A percentile compares a stretch with the other conserved stretches of the same genome.
These are phyloP conservation scores for Paragorgia papillata DNA, from an alignment of 92 coral and sea anemone species.

Conservation along the genomic window DNA sequence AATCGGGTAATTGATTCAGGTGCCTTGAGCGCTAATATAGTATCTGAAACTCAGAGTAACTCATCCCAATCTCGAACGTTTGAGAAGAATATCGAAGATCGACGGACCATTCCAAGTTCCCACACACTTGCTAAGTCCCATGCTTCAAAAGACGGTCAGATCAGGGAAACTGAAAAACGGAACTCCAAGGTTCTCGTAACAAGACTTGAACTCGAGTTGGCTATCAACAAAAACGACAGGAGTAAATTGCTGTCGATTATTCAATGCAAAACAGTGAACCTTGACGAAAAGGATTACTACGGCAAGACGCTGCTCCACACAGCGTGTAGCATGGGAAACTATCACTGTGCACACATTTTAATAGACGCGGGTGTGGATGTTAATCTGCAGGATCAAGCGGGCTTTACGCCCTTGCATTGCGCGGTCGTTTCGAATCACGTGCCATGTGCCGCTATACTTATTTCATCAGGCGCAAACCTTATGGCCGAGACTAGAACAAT, in stretches of 20 bases:
- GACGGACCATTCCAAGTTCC: too few relatives aligned
- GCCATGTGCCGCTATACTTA: constrained; percentile 70
- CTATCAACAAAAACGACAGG: constrained; percentile 20
- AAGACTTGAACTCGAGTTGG: constrained; percentile 24
- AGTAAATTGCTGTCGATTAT: background rate
- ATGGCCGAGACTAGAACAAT: constrained; percentile 61
- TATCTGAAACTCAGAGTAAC: too few relatives aligned
- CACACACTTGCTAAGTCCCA: background rate
- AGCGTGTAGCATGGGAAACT: constrained; percentile 88
- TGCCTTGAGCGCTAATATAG: too few relatives aligned
- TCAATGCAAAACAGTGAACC: constrained; percentile 66
- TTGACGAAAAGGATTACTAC: constrained; percentile 72
- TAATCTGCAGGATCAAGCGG: constrained; percentile 55
- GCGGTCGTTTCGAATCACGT: constrained; percentile 85
- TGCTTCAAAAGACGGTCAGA: background rate
- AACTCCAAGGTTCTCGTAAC: constrained; percentile 6
- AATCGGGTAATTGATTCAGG: too few relatives aligned
- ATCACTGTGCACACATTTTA: constrained; percentile 81
- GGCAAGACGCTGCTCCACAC: constrained; percentile 85
- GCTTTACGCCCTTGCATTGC: constrained; percentile 86
- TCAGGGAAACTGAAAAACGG: background rate
- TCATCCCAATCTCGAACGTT: too few relatives aligned
- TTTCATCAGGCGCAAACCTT: constrained; percentile 82
- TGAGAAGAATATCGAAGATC: too few relatives aligned
- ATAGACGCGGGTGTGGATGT: constrained; percentile 87